These are phyloP conservation scores for Norana najaformis DNA, from an alignment of 2,888 invertebrate genomes.

Conservation along the genomic window DNA sequence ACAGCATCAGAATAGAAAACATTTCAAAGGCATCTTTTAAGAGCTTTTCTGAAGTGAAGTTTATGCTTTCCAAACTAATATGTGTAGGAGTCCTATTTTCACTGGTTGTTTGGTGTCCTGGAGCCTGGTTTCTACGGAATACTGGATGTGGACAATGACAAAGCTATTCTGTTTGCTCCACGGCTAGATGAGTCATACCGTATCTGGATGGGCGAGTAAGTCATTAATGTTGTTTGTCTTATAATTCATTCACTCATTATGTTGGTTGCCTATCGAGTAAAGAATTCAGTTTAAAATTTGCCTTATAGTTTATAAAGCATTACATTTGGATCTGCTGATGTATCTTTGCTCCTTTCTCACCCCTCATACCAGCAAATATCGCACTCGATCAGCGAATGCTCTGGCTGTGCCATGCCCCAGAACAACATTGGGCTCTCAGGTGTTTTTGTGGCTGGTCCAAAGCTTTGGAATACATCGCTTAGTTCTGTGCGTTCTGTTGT, in stretches of 20 bases:
- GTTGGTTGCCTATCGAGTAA: too few relatives aligned
- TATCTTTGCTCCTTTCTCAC: too few relatives aligned
- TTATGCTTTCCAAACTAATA: not conserved
- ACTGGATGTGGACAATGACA: conserved; percentile 74
- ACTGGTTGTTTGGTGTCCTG: conserved; percentile 90
- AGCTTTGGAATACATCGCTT: not conserved
- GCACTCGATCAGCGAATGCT: too few relatives aligned
- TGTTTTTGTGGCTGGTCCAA: too few relatives aligned
- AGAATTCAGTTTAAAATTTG: too few relatives aligned
- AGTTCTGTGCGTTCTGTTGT: not conserved
- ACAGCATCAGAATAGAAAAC: not conserved
- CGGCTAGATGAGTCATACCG: conserved; percentile 82
- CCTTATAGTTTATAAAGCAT: too few relatives aligned
- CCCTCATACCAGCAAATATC: too few relatives aligned
- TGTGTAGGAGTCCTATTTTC: conserved; percentile 90
- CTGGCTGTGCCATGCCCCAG: too few relatives aligned
- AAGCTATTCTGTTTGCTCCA: conserved; percentile 81
- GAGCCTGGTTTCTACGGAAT: conserved; percentile 90
- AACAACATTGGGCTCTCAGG: too few relatives aligned
- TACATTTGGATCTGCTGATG: too few relatives aligned
- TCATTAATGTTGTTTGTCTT: conserved; percentile 15
- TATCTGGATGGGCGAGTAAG: conserved; percentile 86
- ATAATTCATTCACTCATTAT: not conserved
- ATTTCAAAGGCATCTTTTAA: not conserved
- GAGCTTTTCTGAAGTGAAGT: not conserved